Evolutionary conservation across 2,888 invertebrate genomes (phyloP), one percentile per base, ranked within the genome.

Genomic region (Machimus rusticus): DNA sequence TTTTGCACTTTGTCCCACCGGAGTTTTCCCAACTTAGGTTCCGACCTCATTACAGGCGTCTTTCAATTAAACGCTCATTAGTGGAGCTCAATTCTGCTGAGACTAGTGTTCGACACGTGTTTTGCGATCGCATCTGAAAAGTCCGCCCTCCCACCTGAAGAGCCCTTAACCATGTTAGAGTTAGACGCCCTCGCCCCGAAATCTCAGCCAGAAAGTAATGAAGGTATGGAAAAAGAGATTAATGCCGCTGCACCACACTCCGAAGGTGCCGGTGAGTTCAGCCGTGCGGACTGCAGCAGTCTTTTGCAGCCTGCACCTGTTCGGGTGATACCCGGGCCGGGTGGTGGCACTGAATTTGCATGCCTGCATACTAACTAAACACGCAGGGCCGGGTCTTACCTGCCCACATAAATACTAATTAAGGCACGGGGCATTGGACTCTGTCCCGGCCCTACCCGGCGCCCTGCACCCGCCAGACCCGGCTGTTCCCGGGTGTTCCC

Each of bases 331-430:
- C 19, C 78, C 9, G 78, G 34, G 5, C 5, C 5, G 34, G 9
- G 37, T 19, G 39, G 23, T 9, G 19, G 37, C n/a, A 82, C 14
- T 57, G 28, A n/a, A 84, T 66, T 84, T 66, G 84, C 84, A 84
- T 84, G n/a, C 74, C 74, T 66, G 66, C 66, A 84, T 46, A 84
- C 34, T 84, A 66, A 66, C 37, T 84, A 66, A 74, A 84, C 16
- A 84, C 74, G 84, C 51, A 84, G 57, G 14, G 6, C 3, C 31
- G n/a, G 34, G 84, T 28, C 39, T 57, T n/a, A 84, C 37, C 46
- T 81, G 74, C 39, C 84, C 37, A 43, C 31, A 46, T 84, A 84
- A 84, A 84, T 84, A 84, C 84, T 84, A 84, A 84, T 84, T 84
- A 84, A 66, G 66, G 39, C 19, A 66, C 37, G 39, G 66, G 43